Evolutionary conservation across 2,888 invertebrate species (phyloP), one percentile per base, ranked within the genome.

Genomic region (Drosophila macrospina): DNA sequence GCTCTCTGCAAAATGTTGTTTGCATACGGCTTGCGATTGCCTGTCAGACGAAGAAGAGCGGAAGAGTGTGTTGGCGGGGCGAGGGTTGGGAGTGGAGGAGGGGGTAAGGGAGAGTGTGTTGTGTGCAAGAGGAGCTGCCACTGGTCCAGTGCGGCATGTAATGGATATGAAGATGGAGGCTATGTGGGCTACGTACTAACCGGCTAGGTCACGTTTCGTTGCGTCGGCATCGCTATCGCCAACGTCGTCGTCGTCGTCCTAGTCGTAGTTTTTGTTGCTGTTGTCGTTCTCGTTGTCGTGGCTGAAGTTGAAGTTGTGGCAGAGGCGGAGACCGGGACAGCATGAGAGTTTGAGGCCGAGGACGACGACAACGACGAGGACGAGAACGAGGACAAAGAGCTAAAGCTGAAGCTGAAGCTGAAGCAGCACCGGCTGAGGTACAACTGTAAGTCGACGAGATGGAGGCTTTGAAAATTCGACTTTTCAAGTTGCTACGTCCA

Each of bases 11-110:
- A 90, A 90, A 90, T 87, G 74, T 88, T 90, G 91, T 91, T 90
- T 90, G 91, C 91, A 90, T 90, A 91, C 88, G 90, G 90, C 90
- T 90, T 91, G 91, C 90, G 89, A 90, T 78, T 82, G 86, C 86
- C 80, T 82, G 80, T 71, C 74, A 83, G 83, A 77, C 63, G 70
- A 74, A 51, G 34, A 24, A 42, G 24, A 8, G 41, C 15, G n/a
- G 41, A 47, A 20, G 20, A 20, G 20, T 20, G 3, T 20, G 20
- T 20, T 20, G 3, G 20, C n/a, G n/a, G 47, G 60, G 39, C 20
- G 28, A 50, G 62, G 41, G 50, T 26, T 34, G 32, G 47, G 60
- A 34, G 13, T 32, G 42, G 57, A 26, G 24, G n/a, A 11, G 44
- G n/a, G 36, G 20, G 50, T 24, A 5, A 11, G 16, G 30, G 34